Evolutionary conservation across 2,113 vertebrate genomes (phyloP), one percentile per base, ranked within the genome.

Genomic region (Vanacampus margaritifer): DNA sequence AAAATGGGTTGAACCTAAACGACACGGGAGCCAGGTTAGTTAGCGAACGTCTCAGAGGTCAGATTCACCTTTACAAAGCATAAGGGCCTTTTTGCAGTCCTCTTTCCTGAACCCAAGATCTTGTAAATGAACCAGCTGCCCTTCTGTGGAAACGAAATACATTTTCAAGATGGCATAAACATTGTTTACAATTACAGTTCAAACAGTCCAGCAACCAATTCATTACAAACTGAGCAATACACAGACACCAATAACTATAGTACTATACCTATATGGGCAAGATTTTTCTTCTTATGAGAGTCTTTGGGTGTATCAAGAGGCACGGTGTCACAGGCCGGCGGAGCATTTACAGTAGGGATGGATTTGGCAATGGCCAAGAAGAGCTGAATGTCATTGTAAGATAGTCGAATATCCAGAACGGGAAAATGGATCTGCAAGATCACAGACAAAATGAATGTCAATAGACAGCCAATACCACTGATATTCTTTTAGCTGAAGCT

Each of bases 381-480:
- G 1, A 99, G 93, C 43, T 94, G 95, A 41, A 99, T 95, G 69
- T 99, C 97, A 0, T 99, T 99, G 87, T 99, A 99, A 66, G 97
- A 99, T 56, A 99, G 91, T 32, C 97, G 92, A 79, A 99, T 99
- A 80, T 96, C 93, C 84, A 99, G 84, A 19, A 92, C 91, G 73
- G 96, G 96, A 80, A 99, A 91, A 46, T 99, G 97, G 84, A 99
- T 94, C 97, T 99, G 86, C 3, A 32, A 65, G 71, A 68, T 24
- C 32, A 76, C 16, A 73, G 0, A 8, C 13, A 56, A 51, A 39
- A 12, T 37, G n/a, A 5, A 61, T n/a, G 11, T n/a, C 13, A 59
- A 59, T 36, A 17, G 51, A 46, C 16, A n/a, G n/a, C n/a, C n/a
- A n/a, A n/a, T n/a, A n/a, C n/a, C 28, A 32, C 28, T 32, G 28